Base-by-base conservation (phyloP, 1,140 invertebrate genomes). In the Cherax quadricarinatus region DNA sequence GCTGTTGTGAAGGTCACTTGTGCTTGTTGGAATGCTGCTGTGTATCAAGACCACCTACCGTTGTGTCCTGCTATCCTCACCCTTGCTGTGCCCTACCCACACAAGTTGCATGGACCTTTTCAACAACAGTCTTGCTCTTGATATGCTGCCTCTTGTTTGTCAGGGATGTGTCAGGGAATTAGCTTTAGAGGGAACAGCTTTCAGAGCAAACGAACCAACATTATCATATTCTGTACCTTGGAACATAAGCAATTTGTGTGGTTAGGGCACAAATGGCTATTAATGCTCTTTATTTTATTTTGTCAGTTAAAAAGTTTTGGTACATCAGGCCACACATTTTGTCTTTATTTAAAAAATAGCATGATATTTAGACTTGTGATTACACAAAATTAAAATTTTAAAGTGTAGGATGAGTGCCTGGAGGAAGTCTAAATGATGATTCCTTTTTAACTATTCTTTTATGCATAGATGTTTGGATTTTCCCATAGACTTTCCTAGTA, bases 141-240 rank as follows among this genome's bases (percentile, higher is more conserved):
- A 30, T 89, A 66, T 4, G 81, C 88, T 89, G 88, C 88, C 88
- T 89, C 88, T 89, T 89, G 88, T 83, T 89, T 89, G 89, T 91
- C 89, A 91, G 89, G 89, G 89, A 91, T 86, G 83, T 86, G 83
- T 91, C 89, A 91, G 89, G 89, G 89, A 91, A 86, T 91, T 91
- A 91, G 83, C 89, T 91, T 91, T 91, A 91, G 75, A 86, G 83
- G 89, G 89, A 91, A 91, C 89, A 85, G 89, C 70, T 66, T 85
- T 49, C 82, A 91, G 89, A 86, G 89, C 73, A 79, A 73, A 82
- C 49, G 80, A 62, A 89, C 88, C 80, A 70, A 48, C 30, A 51
- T 70, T 30, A 82, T 73, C 48, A 82, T 82, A 51, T 53, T 83
- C 57, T 73, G 48, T 75, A 66, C 49, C 30, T 66, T 89, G 62